Evolutionary conservation across 2,113 vertebrate genomes (phyloP).

Genomic region (Australoheros scitulus): DNA sequence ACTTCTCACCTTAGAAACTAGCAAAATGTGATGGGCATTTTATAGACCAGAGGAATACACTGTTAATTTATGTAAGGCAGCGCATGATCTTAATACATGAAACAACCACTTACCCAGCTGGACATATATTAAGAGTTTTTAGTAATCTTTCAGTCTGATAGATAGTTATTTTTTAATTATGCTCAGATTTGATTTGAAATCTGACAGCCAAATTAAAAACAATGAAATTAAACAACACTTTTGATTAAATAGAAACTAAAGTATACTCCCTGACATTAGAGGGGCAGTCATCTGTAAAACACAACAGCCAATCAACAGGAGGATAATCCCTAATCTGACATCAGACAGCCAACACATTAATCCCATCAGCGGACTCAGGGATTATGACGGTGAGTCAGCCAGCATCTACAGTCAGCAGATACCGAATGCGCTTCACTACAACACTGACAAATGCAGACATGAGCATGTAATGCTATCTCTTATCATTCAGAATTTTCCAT

Average conservation of each 20-base stretch:
- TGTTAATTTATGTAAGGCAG: not conserved
- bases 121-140: not conserved
- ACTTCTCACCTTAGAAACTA: not conserved
- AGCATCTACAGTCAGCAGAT: constrained; percentile 13
- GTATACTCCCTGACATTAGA: not conserved
- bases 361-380: constrained; percentile 58
- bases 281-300: not conserved
- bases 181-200: not conserved
- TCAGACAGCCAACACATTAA: constrained; percentile 65
- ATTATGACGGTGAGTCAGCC: constrained; percentile 56
- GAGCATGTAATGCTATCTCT: not conserved
- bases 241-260: not conserved
- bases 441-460: not conserved
- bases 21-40: not conserved
- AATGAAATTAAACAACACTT: not conserved
- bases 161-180: not conserved
- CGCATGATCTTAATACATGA: not conserved
- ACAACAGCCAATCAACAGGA: constrained; percentile 32
- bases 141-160: not conserved
- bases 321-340: constrained; percentile 68
- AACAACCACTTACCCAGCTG: not conserved
- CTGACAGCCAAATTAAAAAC: not conserved
- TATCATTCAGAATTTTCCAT: not conserved
- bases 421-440: not conserved
- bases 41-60: not conserved